Evolutionary conservation across 2,797 vertebrate species (phyloP), one percentile per base, ranked within the genome.

Genomic region (Enoplosus armatus): DNA sequence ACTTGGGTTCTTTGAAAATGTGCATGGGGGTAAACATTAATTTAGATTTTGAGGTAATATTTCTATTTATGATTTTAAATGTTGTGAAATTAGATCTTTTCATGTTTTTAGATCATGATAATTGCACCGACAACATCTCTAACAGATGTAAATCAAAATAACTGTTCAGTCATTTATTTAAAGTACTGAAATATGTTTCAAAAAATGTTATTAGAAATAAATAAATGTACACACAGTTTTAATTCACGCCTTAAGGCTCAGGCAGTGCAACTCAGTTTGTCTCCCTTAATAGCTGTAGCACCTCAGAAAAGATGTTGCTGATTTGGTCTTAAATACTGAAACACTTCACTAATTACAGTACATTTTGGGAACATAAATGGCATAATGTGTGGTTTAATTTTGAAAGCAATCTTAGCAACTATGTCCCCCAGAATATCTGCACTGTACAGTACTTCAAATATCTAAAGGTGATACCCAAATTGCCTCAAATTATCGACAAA

Each of bases 1-100:
- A 83, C 67, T 79, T 67, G 20, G 31, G 18, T 74, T 78, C 18
- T 58, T 80, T 35, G 29, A 69, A 51, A 60, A 61, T 48, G 10
- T 51, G n/a, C 27, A 47, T 29, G 18, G 14, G 14, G 2, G 12
- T 41, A 63, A 75, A 72, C 35, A 55, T 47, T 4, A 5, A 68
- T 79, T 29, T 12, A 71, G 8, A 27, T 56, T 59, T 56, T 51
- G 20, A 84, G 14, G 41, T 41, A 22, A 63, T 15, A 45, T 24
- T 60, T 65, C 0, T 37, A 29, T 61, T 64, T 48, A 53, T 20
- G 16, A 31, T 51, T 64, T 29, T 2, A 80, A 48, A 59, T 15
- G 7, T 10, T 5, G 27, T 18, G 5, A 73, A 76, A 27, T 62
- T 1, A 20, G 7, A 55, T 45, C 5, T 31, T 56, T 60, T 39